phyloP scores from a whole-genome alignment of 1,140 invertebrate species.

The Aphelenchoides besseyi region DNA sequence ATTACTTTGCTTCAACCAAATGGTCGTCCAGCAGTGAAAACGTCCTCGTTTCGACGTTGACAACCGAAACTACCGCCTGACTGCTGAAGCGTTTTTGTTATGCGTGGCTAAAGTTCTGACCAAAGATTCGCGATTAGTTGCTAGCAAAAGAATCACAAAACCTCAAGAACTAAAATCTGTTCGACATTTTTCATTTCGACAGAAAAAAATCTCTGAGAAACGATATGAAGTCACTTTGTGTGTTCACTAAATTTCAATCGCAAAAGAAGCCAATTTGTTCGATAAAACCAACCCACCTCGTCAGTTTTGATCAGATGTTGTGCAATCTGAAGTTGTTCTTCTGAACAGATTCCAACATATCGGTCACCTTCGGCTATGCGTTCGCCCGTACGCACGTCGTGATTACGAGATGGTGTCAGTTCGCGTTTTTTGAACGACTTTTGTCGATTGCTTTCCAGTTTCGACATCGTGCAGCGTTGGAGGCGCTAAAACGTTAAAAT shows the following conservation, averaged over 20 bases:
- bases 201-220: too few relatives aligned
- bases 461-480: not conserved
- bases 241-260: not conserved
- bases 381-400: slow-evolving; percentile 11
- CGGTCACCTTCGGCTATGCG: slow-evolving; percentile 31
- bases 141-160: too few relatives aligned
- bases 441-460: not conserved
- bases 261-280: not conserved
- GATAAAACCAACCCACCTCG: not conserved
- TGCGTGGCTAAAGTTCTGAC: not conserved
- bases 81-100: too few relatives aligned
- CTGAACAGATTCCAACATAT: slow-evolving; percentile 37
- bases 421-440: slow-evolving; percentile 20
- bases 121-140: not conserved
- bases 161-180: too few relatives aligned
- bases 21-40: too few relatives aligned
- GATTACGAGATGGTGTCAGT: slow-evolving; percentile 14
- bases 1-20: too few relatives aligned
- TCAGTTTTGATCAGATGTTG: slow-evolving; percentile 32
- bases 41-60: too few relatives aligned
- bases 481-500: too few relatives aligned
- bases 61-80: too few relatives aligned
- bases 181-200: too few relatives aligned
- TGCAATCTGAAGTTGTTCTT: slow-evolving; percentile 39
- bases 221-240: too few relatives aligned